Percentiles rank a stretch among this genome's conserved stretches.
phyloP scores from a whole-genome alignment of 2,113 vertebrate genomes.

The Ochotona curzoniae region DNA sequence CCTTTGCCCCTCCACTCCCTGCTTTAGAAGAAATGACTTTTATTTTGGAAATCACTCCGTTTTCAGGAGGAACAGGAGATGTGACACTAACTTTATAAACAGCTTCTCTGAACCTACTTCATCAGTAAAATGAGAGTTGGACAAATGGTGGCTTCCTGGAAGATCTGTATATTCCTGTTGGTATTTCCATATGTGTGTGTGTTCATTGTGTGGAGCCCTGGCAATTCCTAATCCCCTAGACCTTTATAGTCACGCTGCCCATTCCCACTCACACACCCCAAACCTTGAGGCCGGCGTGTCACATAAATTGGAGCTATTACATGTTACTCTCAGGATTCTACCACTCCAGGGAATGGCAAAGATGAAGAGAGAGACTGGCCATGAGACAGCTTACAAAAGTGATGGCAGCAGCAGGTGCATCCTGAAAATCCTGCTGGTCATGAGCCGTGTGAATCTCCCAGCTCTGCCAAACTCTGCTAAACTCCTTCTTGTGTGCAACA shows the following conservation, averaged over 20 bases:
- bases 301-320: not conserved
- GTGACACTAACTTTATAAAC: not conserved
- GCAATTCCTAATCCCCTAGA: not conserved
- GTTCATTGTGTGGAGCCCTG: not conserved
- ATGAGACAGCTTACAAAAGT: not conserved
- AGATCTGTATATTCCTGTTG: not conserved
- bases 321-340: not conserved
- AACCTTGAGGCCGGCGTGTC: not conserved
- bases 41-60: not conserved
- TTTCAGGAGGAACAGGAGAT: not conserved
- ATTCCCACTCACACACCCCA: not conserved
- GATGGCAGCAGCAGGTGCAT: not conserved
- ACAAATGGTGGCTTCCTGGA: not conserved
- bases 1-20: not conserved
- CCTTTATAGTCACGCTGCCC: not conserved
- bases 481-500: conserved; percentile 11
- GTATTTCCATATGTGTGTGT: not conserved
- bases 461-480: not conserved
- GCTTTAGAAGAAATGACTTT: not conserved
- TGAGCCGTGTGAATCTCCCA: not conserved
- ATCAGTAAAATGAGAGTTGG: not conserved
- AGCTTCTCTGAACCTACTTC: not conserved
- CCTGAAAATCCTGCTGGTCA: not conserved
- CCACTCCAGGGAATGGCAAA: not conserved
- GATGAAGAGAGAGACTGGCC: not conserved